A percentile compares a stretch with the other conserved stretches of the same genome.
Evolutionary conservation across 2,888 invertebrate species (phyloP).

Genomic region (Metallyticus violacea): DNA sequence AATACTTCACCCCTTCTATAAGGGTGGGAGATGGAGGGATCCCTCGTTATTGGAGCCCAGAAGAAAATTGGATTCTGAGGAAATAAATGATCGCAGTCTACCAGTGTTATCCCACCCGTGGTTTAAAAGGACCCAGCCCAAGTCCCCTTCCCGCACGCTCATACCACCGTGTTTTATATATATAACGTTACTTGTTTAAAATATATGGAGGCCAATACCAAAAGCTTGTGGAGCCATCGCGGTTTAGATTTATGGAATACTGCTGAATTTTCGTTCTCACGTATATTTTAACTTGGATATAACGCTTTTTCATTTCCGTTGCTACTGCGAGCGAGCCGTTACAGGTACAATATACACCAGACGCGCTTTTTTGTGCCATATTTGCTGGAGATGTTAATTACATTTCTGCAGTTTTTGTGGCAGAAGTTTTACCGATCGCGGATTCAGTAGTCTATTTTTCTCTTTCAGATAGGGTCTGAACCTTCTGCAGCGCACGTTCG

Average conservation of each 20-base stretch:
- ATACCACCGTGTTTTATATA: background rate
- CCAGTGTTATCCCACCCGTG: slow-evolving; percentile 15
- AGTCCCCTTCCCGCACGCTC: background rate
- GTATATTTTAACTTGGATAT: slow-evolving; percentile 10
- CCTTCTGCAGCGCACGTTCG: background rate
- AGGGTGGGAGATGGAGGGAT: slow-evolving; percentile 18
- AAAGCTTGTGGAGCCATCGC: background rate
- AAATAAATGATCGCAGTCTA: slow-evolving; percentile 25
- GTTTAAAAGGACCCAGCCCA: background rate
- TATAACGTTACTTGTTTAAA: slow-evolving; percentile 4
- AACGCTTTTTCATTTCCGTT: background rate
- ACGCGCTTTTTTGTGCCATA: background rate
- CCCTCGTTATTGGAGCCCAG: slow-evolving; percentile 26
- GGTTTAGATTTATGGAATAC: slow-evolving; percentile 26
- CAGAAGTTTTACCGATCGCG: background rate
- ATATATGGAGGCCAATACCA: slow-evolving; percentile 10
- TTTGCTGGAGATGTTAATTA: background rate
- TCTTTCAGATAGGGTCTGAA: too few species aligned
- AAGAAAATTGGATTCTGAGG: slow-evolving; percentile 29
- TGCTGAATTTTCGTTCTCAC: slow-evolving; percentile 22
- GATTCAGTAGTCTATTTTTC: background rate
- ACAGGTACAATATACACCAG: background rate
- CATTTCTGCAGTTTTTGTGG: background rate
- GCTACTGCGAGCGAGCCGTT: background rate
- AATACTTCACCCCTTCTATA: slow-evolving; percentile 14